phyloP scores from a whole-genome alignment of 2,888 invertebrate genomes.

The Galerucella pusilla region DNA sequence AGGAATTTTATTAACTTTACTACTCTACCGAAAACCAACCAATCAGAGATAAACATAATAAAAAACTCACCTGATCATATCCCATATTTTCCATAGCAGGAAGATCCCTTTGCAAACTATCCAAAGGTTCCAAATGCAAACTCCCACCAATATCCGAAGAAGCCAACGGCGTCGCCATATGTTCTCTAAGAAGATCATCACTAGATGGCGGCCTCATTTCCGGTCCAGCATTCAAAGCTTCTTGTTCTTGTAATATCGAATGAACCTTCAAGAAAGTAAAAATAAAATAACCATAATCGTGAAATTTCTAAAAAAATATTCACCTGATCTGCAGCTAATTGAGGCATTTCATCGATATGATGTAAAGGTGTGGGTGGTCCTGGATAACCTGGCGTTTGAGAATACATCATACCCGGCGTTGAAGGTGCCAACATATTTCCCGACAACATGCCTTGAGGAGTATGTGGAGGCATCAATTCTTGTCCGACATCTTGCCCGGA shows the following conservation, averaged over 20 bases:
- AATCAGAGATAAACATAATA: no score
- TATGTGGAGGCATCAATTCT: conserved; percentile 23
- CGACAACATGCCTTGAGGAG: conserved; percentile 27
- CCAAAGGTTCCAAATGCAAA: conserved; percentile 54
- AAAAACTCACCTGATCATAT: conserved; percentile 67
- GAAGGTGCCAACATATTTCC: conserved; percentile 60
- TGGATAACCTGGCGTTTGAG: conserved; percentile 64
- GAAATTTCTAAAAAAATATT: conserved; percentile 14
- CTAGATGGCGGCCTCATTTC: conserved; percentile 61
- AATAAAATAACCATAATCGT: neutral
- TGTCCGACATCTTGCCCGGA: conserved; percentile 12
- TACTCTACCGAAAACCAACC: no score
- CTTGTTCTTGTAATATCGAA: conserved; percentile 62
- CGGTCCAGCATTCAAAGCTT: conserved; percentile 56
- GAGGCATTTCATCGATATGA: conserved; percentile 70
- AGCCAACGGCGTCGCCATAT: conserved; percentile 56
- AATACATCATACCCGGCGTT: conserved; percentile 65
- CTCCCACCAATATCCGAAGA: conserved; percentile 55
- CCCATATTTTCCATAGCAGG: conserved; percentile 73
- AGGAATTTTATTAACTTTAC: no score
- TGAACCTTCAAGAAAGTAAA: conserved; percentile 54
- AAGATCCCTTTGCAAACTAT: conserved; percentile 57
- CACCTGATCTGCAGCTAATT: conserved; percentile 72
- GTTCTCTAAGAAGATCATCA: conserved; percentile 57
- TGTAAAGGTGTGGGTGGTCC: conserved; percentile 62